Evolutionary conservation across 2,888 invertebrate genomes (phyloP), one percentile per base, ranked within the genome.

Genomic region (Orthosia incerta): DNA sequence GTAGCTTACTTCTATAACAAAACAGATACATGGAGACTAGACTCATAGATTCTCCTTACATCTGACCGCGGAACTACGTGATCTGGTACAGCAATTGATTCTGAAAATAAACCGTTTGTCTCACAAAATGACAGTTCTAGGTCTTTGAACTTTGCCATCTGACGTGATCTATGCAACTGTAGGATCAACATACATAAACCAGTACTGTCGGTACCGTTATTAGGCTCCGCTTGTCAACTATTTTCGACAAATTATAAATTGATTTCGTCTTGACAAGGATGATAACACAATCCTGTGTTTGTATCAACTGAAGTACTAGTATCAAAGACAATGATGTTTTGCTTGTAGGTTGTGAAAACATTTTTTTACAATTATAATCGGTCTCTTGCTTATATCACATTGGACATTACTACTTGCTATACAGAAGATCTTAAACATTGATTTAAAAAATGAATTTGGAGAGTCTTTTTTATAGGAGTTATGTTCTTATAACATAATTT

Each of bases 51-150:
- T 51, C 62, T 78, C 60, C 73, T 73, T 66, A 48, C 23, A 89
- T 90, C 87, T 81, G 87, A 86, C 89, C 91, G 87, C 80, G 57
- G 55, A 57, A 86, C 78, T 89, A 80, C 86, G 85, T 90, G 91
- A 90, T 90, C 89, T 82, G 82, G 86, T 87, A 65, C 72, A 66
- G 67, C 80, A 80, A 82, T 84, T 69, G 74, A 83, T 83, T 83
- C 64, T 64, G 65, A 78, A 85, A 77, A 84, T 85, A 78, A 85
- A 83, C 76, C 74, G 79, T 86, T 86, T 82, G 76, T 86, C 79
- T 86, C 79, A 79, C 80, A 77, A 80, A 85, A 78, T 84, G 79
- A 83, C 76, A 79, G 71, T 81, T 83, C 71, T 73, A 80, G 88
- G 86, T 87, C 85, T 86, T 87, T 88, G 88, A 89, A 83, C 89